phyloP scores from a whole-genome alignment of 2,113 vertebrate genomes.

The Hyaena hyaena region DNA sequence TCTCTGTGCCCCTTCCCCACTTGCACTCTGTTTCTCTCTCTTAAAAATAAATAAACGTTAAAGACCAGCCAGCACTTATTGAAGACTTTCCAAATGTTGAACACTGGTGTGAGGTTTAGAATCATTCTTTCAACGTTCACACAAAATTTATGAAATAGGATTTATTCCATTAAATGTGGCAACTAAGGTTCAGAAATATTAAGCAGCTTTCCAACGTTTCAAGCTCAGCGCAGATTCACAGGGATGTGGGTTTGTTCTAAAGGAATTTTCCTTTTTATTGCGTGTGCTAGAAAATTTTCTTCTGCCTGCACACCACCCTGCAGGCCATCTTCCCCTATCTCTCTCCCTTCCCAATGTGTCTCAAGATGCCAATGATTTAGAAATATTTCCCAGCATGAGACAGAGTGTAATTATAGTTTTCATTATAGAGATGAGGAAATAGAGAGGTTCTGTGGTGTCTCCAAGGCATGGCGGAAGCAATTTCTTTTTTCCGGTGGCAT shows the following conservation, averaged over 20 bases:
- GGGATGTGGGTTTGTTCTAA: background rate
- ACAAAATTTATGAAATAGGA: background rate
- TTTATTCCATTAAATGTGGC: conserved; percentile 14
- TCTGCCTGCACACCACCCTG: background rate
- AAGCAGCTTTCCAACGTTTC: background rate
- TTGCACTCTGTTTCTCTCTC: too few species aligned
- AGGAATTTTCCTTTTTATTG: background rate
- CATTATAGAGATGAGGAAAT: conserved; percentile 12
- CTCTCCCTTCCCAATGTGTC: background rate
- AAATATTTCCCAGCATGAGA: conserved; percentile 11
- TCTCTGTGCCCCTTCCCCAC: too few species aligned
- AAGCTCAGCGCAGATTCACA: background rate
- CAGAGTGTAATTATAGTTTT: conserved; percentile 43
- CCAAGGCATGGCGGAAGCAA: background rate
- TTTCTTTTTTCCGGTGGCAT: conserved; percentile 1
- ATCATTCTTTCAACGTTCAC: background rate
- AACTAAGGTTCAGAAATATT: background rate
- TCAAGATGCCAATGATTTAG: conserved; percentile 15
- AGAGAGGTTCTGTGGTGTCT: background rate
- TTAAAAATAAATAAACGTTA: too few species aligned
- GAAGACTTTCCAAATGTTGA: background rate
- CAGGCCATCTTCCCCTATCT: background rate
- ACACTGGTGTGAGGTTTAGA: background rate
- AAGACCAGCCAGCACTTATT: background rate
- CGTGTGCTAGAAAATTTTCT: background rate